Evolutionary conservation across 2,888 invertebrate species (phyloP), one percentile per base, ranked within the genome.

Genomic region (Lumbricus terrestris): DNA sequence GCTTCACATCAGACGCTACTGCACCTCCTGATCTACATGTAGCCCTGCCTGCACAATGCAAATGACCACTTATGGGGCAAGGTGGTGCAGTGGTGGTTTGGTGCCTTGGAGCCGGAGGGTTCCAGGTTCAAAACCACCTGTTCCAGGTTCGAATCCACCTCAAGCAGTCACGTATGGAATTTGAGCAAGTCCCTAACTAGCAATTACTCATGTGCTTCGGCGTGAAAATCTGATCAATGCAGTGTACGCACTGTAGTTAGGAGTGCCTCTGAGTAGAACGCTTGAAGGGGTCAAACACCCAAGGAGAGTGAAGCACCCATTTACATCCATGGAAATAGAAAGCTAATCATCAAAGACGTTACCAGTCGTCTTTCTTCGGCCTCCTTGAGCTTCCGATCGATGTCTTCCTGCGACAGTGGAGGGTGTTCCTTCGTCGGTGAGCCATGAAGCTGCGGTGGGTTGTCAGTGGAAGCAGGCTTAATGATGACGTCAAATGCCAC

Each of bases 291-390:
- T 1, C 1, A 20, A 47, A 16, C 23, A 23, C 15, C 5, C 23
- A 13, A 47, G 47, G 23, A 47, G 20, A 20, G 18, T 47, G 47
- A 47, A 47, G 20, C 47, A 47, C 47, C 47, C 29, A 69, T 69
- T n/a, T 69, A 69, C 37, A 20, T n/a, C n/a, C n/a, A n/a, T 85
- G 35, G 37, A 16, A 34, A 37, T 85, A 85, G 23, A 35, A 85
- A 85, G 33, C 33, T 33, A 83, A 83, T 33, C 85, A 34, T 42
- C 29, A 33, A 90, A n/a, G n/a, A n/a, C n/a, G 96, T 95, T 95
- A 97, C 98, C 96, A 97, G 96, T 96, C 98, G 97, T 95, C 98
- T 96, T 95, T 98, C 98, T 94, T 98, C 98, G 88, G 98, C 98
- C 29, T 97, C 98, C 95, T 97, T 97, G 90, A 98, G 96, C 95